phyloP scores from a whole-genome alignment of 2,797 vertebrate genomes.

The Pachyuromys duprasi region DNA sequence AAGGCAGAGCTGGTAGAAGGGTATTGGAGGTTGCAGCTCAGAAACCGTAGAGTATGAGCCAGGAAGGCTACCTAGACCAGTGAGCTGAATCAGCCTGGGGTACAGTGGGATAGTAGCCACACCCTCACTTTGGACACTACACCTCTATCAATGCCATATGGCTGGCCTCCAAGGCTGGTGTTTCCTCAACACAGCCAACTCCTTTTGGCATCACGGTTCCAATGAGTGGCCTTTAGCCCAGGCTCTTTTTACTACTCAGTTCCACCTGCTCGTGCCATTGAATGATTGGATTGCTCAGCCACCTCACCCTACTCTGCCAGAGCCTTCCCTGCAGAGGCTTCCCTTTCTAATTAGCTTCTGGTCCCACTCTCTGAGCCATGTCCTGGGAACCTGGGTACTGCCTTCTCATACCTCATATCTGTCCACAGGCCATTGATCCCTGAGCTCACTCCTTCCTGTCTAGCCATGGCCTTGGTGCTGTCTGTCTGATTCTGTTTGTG shows the following conservation, averaged over 20 bases:
- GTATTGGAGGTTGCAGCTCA: not conserved
- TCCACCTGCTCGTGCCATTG: too few species aligned
- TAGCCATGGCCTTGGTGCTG: not conserved
- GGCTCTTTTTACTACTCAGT: not conserved
- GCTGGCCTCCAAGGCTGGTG: not conserved
- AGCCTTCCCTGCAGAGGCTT: not conserved
- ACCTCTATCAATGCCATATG: fast-evolving
- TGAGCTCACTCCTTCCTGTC: not conserved
- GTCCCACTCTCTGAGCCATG: not conserved
- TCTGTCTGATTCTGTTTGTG: not conserved
- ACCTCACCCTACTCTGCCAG: not conserved
- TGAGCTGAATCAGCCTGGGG: not conserved
- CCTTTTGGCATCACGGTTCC: not conserved
- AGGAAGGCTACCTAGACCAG: not conserved
- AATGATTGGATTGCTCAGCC: not conserved
- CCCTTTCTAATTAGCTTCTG: not conserved
- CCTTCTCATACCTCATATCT: not conserved
- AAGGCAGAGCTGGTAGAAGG: not conserved
- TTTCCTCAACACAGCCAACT: fast-evolving
- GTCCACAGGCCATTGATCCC: not conserved
- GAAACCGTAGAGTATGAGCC: not conserved
- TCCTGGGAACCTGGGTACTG: not conserved
- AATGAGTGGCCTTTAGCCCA: fast-evolving
- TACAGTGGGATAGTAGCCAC: not conserved
- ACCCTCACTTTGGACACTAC: not conserved